These are phyloP conservation scores for Holothuria glaberrima DNA, from an alignment of 35 echinoderm and acorn worm species.

Conservation along the genomic window DNA sequence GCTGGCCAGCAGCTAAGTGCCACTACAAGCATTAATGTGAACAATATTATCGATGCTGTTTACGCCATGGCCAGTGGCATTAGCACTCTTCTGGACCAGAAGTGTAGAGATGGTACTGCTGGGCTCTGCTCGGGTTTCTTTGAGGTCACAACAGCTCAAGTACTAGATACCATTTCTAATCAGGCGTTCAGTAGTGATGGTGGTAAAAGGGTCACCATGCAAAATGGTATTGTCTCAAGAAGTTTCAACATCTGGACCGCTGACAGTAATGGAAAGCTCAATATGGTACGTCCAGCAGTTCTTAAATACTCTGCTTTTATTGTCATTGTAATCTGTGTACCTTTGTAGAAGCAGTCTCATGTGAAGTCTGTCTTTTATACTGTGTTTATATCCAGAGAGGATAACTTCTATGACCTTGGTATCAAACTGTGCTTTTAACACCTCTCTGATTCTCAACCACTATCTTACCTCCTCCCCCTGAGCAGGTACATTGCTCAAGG, in stretches of 20 bases:
- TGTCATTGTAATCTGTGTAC: too few species aligned
- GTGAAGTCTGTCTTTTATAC: too few species aligned
- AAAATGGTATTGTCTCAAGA: neutral
- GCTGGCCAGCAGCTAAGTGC: neutral
- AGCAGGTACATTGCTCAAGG: too few species aligned
- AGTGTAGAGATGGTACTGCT: neutral
- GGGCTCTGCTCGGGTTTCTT: conserved; percentile 32
- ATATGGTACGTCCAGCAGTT: neutral
- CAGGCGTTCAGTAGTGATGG: neutral
- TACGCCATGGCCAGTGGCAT: conserved; percentile 31
- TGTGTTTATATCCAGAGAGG: too few species aligned
- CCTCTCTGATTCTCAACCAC: too few species aligned
- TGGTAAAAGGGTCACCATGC: conserved; percentile 17
- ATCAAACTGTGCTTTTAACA: too few species aligned
- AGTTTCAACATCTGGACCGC: neutral
- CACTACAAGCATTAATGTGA: neutral
- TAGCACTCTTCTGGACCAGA: neutral
- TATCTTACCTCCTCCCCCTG: too few species aligned
- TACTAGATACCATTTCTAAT: neutral
- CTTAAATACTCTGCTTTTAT: too few species aligned
- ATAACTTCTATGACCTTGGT: too few species aligned
- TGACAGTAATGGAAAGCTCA: neutral
- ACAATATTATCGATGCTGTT: conserved; percentile 21
- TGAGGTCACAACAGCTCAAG: neutral
- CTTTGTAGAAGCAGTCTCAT: too few species aligned